Evolutionary conservation across 2,888 invertebrate genomes (phyloP).

Genomic region (Nycteola revayana): DNA sequence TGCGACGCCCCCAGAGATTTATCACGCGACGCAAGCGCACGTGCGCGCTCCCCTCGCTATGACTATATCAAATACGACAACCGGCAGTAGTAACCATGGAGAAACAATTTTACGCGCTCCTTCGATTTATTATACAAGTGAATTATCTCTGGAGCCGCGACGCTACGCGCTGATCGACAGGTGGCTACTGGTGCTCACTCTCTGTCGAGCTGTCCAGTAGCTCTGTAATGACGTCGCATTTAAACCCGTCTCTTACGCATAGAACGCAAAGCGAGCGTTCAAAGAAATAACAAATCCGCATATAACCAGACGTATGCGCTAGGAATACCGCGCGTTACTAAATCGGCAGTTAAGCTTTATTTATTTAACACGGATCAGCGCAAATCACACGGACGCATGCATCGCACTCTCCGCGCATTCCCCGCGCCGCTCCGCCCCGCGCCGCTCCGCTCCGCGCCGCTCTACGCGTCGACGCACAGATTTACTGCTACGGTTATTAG

Average conservation of each 20-base stretch:
- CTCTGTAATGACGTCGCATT: no score
- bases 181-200: no score
- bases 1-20: conserved; percentile 40
- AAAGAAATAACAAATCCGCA: no score
- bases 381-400: background rate
- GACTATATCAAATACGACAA: background rate
- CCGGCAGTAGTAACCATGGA: background rate
- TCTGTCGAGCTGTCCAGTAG: no score
- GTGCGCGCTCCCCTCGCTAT: conserved; percentile 13
- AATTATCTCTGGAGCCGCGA: background rate
- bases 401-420: background rate
- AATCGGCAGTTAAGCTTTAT: background rate
- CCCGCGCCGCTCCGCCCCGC: background rate
- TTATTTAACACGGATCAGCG: background rate
- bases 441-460: background rate
- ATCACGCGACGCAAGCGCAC: conserved; percentile 38
- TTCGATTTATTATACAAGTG: background rate
- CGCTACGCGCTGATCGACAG: background rate
- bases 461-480: conserved; percentile 7
- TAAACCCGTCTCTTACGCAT: no score
- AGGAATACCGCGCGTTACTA: background rate
- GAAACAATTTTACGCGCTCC: background rate
- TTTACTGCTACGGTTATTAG: conserved; percentile 26
- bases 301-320: background rate
- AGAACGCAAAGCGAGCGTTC: no score